phyloP scores from a whole-genome alignment of 37 sponge, comb jelly and placozoan genomes.

The Axinella damicornis region DNA sequence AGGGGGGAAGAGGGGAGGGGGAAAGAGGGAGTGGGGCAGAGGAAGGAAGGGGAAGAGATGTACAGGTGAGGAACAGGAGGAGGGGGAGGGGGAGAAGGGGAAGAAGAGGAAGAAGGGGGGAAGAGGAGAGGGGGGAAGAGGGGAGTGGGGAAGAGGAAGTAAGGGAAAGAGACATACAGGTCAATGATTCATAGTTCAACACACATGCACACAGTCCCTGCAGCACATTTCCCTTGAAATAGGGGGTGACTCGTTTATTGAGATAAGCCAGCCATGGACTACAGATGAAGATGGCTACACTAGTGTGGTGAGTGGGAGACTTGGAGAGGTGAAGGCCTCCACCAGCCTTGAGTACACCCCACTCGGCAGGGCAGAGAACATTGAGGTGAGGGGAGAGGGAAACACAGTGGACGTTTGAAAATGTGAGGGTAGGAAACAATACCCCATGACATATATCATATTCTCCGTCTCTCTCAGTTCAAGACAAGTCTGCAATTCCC shows the following conservation, averaged over 20 bases:
- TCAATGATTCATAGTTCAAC: too few species aligned
- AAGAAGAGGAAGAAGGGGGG: too few species aligned
- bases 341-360: slow-evolving; percentile 42
- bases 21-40: too few species aligned
- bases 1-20: too few species aligned
- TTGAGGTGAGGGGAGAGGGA: slow-evolving; percentile 19
- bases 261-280: slow-evolving; percentile 60
- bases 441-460: neutral
- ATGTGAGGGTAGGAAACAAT: neutral
- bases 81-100: too few species aligned
- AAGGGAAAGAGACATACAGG: too few species aligned
- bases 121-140: too few species aligned
- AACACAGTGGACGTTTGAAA: too few species aligned
- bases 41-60: too few species aligned
- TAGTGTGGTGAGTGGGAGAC: slow-evolving; percentile 30
- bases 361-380: slow-evolving; percentile 27
- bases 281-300: slow-evolving; percentile 52
- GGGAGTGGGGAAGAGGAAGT: too few species aligned
- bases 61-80: too few species aligned
- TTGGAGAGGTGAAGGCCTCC: slow-evolving; percentile 7
- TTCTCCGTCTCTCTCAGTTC: neutral
- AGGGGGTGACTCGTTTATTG: slow-evolving; percentile 5
- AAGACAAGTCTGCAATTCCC: slow-evolving; percentile 67
- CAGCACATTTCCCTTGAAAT: slow-evolving; percentile 12
- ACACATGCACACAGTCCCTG: too few species aligned